A percentile compares a stretch with the other conserved stretches of the same genome.
Evolutionary conservation across 2,888 invertebrate species (phyloP).

Genomic region (Cosmia pyralina): DNA sequence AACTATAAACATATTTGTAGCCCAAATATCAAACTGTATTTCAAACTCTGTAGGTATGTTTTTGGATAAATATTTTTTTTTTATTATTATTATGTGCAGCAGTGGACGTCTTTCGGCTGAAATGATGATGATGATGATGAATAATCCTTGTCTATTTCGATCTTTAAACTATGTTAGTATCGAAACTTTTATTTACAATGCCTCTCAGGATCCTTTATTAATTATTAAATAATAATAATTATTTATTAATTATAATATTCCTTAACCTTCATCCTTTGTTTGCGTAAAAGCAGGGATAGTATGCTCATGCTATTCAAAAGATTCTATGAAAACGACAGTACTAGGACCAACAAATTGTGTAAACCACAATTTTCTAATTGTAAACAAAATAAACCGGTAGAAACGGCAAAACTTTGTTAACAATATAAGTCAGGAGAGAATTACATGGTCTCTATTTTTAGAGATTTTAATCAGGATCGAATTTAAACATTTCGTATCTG

Average conservation of each 20-base stretch:
- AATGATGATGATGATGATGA: too few relatives aligned
- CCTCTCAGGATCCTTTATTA: too few relatives aligned
- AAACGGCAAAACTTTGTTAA: conserved; percentile 3
- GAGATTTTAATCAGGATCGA: conserved; percentile 13
- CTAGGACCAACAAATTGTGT: not conserved
- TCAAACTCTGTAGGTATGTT: too few relatives aligned
- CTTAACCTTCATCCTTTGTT: too few relatives aligned
- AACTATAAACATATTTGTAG: too few relatives aligned
- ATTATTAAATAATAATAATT: too few relatives aligned
- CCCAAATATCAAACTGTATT: too few relatives aligned
- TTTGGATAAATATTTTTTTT: too few relatives aligned
- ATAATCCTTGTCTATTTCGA: conserved; percentile 33
- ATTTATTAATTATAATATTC: too few relatives aligned
- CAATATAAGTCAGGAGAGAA: not conserved
- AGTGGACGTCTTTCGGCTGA: too few relatives aligned
- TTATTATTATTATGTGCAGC: too few relatives aligned
- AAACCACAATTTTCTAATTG: not conserved
- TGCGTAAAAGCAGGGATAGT: too few relatives aligned
- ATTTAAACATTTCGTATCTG: conserved; percentile 10
- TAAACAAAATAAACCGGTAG: not conserved
- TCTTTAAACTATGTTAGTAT: conserved; percentile 6
- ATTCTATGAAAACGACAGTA: not conserved
- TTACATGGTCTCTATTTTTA: conserved; percentile 12
- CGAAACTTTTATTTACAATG: not conserved
- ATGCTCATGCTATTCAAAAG: not conserved